phyloP scores from a whole-genome alignment of 2,888 invertebrate genomes.

The Epirrhoe tristata region DNA sequence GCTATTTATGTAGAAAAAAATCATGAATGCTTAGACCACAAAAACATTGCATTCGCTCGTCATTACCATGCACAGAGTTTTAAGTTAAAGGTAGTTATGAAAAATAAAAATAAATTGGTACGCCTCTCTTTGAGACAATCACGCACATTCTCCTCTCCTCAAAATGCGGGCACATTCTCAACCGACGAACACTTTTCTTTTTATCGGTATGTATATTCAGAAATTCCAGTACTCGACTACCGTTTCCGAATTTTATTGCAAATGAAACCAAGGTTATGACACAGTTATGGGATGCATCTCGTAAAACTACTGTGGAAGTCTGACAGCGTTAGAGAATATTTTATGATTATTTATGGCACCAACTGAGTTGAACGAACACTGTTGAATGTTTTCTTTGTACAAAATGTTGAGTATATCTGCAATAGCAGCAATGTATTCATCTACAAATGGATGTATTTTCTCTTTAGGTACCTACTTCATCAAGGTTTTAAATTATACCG shows the following conservation, averaged over 20 bases:
- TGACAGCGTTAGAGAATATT: conserved; percentile 37
- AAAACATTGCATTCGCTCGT: too few species aligned
- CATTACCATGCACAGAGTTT: neutral
- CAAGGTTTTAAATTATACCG: too few species aligned
- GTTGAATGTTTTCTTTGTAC: conserved; percentile 10
- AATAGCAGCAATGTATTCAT: neutral
- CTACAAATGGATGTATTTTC: too few species aligned
- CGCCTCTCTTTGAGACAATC: neutral
- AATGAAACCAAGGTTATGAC: conserved; percentile 60
- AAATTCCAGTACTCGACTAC: conserved; percentile 56
- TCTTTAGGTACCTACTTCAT: too few species aligned
- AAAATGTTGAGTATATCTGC: neutral
- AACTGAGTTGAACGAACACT: conserved; percentile 22
- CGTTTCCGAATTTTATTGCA: conserved; percentile 61
- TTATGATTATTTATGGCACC: conserved; percentile 37
- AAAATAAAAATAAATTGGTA: neutral
- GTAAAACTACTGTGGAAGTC: conserved; percentile 48
- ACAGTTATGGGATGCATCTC: conserved; percentile 58
- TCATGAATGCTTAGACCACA: too few species aligned
- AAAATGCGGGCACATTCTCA: conserved; percentile 75
- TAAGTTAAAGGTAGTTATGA: neutral
- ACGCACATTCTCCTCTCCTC: conserved; percentile 56
- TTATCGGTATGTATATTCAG: conserved; percentile 74
- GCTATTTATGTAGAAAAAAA: too few species aligned
- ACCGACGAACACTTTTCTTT: conserved; percentile 68